These are phyloP conservation scores for Melanaphis sacchari DNA, from an alignment of 1,140 invertebrate genomes.

Conservation along the genomic window DNA sequence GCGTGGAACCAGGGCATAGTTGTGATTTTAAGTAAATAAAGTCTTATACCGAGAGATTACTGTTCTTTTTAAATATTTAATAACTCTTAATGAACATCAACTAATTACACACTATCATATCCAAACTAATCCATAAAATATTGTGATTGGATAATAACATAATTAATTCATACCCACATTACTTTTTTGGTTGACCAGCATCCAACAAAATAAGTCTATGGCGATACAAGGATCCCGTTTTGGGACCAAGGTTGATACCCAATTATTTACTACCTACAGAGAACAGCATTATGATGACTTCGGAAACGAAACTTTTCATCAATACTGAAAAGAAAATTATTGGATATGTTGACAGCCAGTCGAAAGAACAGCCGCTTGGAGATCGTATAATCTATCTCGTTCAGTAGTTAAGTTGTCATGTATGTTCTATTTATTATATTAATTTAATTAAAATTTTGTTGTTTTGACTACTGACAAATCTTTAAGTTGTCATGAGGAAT, in stretches of 20 bases:
- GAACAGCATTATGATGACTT: neutral
- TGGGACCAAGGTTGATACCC: conserved; percentile 80
- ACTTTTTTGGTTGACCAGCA: conserved; percentile 65
- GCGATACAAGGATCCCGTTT: conserved; percentile 77
- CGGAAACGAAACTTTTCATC: neutral
- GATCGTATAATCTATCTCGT: conserved; percentile 26
- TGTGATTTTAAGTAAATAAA: too few relatives aligned
- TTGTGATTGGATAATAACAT: neutral
- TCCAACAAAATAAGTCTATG: conserved; percentile 72
- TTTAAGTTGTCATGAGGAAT: neutral
- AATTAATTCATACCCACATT: neutral
- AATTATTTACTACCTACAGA: conserved; percentile 67
- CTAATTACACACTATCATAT: neutral
- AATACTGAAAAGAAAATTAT: conserved; percentile 11
- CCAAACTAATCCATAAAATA: too few relatives aligned
- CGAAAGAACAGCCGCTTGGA: neutral
- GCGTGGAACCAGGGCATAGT: too few relatives aligned
- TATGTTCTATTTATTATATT: neutral
- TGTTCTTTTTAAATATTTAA: too few relatives aligned
- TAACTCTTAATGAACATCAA: too few relatives aligned
- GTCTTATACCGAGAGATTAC: too few relatives aligned
- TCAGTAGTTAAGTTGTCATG: neutral
- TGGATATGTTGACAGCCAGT: neutral
- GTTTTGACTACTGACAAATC: too few relatives aligned
- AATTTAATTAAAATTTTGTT: neutral